Base-by-base conservation (phyloP, 2,888 invertebrate genomes). In the Mongoloraphidia duomilia region DNA sequence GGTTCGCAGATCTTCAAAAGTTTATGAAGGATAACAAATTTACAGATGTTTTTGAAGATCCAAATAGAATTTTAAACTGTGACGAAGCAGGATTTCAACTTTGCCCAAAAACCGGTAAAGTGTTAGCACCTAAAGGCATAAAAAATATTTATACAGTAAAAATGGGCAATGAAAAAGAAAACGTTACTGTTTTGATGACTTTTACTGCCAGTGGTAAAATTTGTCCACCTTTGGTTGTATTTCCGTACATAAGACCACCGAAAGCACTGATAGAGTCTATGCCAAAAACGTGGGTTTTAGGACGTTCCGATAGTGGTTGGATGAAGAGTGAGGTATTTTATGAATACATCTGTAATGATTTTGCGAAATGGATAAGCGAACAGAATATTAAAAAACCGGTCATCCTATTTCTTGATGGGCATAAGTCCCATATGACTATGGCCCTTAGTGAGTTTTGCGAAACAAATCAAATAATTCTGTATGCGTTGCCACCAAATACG, bases 21-120 rank as follows among this genome's bases (percentile, higher is more conserved):
- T 55, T 52, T 54, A 54, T 59, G 47, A 51, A 49, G 10, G 46
- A 44, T 40, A 49, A 46, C 47, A 12, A 53, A 2, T 50, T 53
- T 44, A 49, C 38, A 50, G 59, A 59, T 46, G 55, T 59, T 51
- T 54, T 58, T n/a, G 48, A 46, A 14, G 52, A 56, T 38, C 56
- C 58, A 2, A 49, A 49, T 46, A 50, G 58, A 48, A 59, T 60
- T 39, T 58, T 59, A 8, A 60, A 58, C 49, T 57, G 55, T 6
- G 60, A 60, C 46, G 61, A 60, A 47, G 58, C 54, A 17, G 55
- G 57, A 36, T 59, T 62, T 51, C 36, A 49, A 34, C 47, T 58
- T 33, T 59, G 57, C 42, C 58, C 59, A 40, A 58, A 59, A 41
- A 54, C 54, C 14, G 59, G 58, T 41, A 57, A 59, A 52, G 58